Conservation (phyloP, 2,888 invertebrate species). For the Trichopoda pennipes region DNA sequence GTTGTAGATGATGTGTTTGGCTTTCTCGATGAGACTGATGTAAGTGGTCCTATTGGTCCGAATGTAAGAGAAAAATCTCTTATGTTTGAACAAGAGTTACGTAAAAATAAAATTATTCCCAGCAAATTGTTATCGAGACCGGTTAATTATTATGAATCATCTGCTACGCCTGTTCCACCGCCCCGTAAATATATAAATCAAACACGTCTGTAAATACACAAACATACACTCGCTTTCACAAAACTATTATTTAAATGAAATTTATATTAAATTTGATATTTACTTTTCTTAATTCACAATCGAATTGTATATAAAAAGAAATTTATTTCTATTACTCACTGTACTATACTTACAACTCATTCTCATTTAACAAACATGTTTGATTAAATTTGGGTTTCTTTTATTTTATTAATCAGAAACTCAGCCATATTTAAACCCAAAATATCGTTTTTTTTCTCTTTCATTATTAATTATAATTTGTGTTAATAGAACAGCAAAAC, state of each 20-base stretch:
- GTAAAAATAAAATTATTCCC: conserved; percentile 78
- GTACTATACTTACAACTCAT: not conserved
- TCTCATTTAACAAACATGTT: not conserved
- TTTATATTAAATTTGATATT: conserved; percentile 15
- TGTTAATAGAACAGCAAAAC: conserved; percentile 21
- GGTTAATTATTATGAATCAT: conserved; percentile 78
- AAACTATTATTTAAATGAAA: conserved; percentile 27
- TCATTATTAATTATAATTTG: not conserved
- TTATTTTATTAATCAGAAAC: not conserved
- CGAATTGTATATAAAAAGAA: no score
- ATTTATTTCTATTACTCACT: no score
- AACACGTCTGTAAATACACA: conserved; percentile 61
- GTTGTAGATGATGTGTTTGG: conserved; percentile 87
- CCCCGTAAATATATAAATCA: conserved; percentile 59
- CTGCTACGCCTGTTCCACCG: conserved; percentile 33
- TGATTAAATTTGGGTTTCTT: not conserved
- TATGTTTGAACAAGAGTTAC: conserved; percentile 79
- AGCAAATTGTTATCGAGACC: conserved; percentile 80
- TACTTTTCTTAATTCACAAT: not conserved
- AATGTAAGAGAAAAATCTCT: conserved; percentile 81
- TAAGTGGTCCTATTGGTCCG: conserved; percentile 79
- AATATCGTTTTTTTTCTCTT: not conserved
- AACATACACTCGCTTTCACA: not conserved
- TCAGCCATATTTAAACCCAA: not conserved
- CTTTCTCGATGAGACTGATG: conserved; percentile 84